A percentile compares a stretch with the other conserved stretches of the same genome.
These are phyloP conservation scores for Drosophila kokeensis DNA, from an alignment of 2,888 invertebrate genomes.

Conservation along the genomic window DNA sequence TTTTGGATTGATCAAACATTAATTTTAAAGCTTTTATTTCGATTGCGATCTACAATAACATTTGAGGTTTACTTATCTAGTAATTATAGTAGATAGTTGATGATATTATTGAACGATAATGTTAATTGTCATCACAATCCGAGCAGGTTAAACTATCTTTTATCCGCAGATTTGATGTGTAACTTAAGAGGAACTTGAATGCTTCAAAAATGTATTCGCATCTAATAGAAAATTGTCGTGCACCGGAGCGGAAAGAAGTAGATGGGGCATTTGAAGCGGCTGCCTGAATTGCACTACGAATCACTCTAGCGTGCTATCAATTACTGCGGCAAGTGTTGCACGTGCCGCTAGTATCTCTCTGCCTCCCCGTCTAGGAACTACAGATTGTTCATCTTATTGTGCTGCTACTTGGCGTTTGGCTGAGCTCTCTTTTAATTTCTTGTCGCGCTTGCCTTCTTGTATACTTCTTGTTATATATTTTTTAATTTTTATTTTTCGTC, in stretches of 20 bases:
- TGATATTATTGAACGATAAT: slow-evolving; percentile 42
- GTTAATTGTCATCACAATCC: slow-evolving; percentile 1
- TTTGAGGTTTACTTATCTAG: slow-evolving; percentile 42
- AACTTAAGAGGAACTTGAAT: slow-evolving; percentile 19
- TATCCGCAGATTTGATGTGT: slow-evolving; percentile 1
- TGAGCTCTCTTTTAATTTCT: slow-evolving; percentile 57
- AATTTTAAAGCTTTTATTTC: no score
- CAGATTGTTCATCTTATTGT: slow-evolving; percentile 72
- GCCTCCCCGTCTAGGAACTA: slow-evolving; percentile 13
- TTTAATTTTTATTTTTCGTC: slow-evolving; percentile 36
- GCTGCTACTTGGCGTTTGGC: slow-evolving; percentile 64
- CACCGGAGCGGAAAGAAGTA: slow-evolving; percentile 27
- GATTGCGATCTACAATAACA: no score
- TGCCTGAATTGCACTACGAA: slow-evolving; percentile 68
- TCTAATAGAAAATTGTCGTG: slow-evolving; percentile 55
- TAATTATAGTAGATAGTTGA: slow-evolving; percentile 54
- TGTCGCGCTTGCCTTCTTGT: slow-evolving; percentile 45
- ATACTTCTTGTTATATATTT: slow-evolving; percentile 31
- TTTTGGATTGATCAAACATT: no score
- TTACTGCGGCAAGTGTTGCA: slow-evolving; percentile 80
- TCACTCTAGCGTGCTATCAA: slow-evolving; percentile 80
- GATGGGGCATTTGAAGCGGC: slow-evolving; percentile 18
- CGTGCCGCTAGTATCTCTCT: slow-evolving; percentile 50
- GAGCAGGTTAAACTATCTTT: background rate
- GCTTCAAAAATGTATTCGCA: slow-evolving; percentile 24